A percentile compares a stretch with the other conserved stretches of the same genome.
phyloP scores from a whole-genome alignment of 2,888 invertebrate genomes.

The Eremobia ochroleuca region DNA sequence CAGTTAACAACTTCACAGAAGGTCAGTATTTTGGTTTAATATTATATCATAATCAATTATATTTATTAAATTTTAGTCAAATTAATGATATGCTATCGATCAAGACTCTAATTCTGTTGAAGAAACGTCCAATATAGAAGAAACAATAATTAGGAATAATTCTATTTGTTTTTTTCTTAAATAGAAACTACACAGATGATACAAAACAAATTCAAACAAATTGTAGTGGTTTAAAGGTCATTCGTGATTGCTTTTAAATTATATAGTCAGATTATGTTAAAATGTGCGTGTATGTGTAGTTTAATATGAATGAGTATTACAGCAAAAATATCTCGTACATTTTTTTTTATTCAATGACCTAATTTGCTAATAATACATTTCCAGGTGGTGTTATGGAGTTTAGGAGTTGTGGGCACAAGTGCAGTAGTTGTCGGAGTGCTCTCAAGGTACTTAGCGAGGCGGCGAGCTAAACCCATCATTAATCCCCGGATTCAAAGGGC shows the following conservation, averaged over 20 bases:
- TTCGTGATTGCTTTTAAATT: conserved; percentile 10
- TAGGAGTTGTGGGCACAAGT: conserved; percentile 93
- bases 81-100: not conserved
- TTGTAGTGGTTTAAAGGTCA: conserved; percentile 36
- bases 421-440: conserved; percentile 95
- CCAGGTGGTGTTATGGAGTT: conserved; percentile 93
- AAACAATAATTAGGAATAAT: conserved; percentile 1
- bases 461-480: conserved; percentile 92
- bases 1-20: conserved; percentile 93
- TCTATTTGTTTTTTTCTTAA: not conserved
- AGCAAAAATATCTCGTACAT: not conserved
- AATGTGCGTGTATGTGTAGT: conserved; percentile 2
- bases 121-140: not conserved
- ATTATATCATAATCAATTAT: conserved; percentile 21
- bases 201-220: conserved; percentile 6
- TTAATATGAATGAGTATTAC: not conserved
- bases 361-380: conserved; percentile 48
- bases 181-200: not conserved
- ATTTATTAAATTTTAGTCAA: not conserved
- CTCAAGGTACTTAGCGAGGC: conserved; percentile 94
- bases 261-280: not conserved
- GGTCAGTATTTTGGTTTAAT: conserved; percentile 83
- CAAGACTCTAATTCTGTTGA: not conserved
- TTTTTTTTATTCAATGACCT: not conserved
- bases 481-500: conserved; percentile 91